Evolutionary conservation across 1,140 invertebrate species (phyloP).

Genomic region (Listronotus oregonensis): DNA sequence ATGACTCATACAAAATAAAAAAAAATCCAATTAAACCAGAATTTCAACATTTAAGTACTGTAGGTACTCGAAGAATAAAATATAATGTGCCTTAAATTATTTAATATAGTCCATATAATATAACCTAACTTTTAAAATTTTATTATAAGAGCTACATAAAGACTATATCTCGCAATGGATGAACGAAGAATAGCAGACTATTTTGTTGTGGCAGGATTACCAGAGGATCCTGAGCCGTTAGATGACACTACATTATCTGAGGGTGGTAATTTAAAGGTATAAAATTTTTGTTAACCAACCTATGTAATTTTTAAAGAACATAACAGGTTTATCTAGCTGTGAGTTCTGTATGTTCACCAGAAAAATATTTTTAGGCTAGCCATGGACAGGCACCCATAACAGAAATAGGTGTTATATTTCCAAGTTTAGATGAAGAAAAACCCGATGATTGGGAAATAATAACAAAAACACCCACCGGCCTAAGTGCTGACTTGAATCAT

Average conservation of each 20-base stretch:
- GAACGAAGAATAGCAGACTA: constrained; percentile 88
- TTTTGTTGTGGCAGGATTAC: constrained; percentile 96
- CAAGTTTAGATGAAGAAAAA: constrained; percentile 81
- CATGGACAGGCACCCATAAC: constrained; percentile 88
- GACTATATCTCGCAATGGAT: constrained; percentile 64
- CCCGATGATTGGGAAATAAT: constrained; percentile 82
- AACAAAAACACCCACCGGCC: constrained; percentile 83
- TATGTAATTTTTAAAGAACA: neutral
- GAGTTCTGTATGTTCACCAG: neutral
- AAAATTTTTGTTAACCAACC: neutral
- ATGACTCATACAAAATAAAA: constrained; percentile 32
- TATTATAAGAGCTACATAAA: neutral
- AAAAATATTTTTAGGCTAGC: constrained; percentile 54
- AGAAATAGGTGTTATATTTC: constrained; percentile 90
- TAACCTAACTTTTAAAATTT: neutral
- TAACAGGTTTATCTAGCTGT: neutral
- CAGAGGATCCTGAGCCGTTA: constrained; percentile 76
- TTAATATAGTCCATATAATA: neutral
- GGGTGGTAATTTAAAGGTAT: constrained; percentile 76
- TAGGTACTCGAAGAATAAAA: neutral
- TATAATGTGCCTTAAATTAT: constrained; percentile 28
- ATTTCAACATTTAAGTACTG: constrained; percentile 4
- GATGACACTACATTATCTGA: constrained; percentile 82
- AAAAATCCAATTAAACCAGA: constrained; percentile 12
- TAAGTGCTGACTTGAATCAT: constrained; percentile 94